These are phyloP conservation scores for Xenops minutus DNA, from an alignment of 2,797 vertebrate genomes.

Conservation along the genomic window DNA sequence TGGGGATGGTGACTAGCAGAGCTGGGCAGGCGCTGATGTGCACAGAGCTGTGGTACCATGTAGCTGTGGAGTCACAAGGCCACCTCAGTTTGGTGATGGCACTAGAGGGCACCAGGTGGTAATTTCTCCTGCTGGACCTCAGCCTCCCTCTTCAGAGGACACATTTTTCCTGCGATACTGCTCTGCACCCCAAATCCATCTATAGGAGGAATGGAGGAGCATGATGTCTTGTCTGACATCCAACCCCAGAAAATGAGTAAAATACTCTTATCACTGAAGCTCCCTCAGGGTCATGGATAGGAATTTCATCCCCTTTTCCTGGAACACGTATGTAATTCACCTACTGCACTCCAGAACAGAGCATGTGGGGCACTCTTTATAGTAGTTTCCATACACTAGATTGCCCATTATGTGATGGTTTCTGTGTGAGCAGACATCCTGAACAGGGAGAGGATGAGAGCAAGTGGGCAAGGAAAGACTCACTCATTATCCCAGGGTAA, in stretches of 20 bases:
- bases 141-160: background rate
- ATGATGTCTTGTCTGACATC: background rate
- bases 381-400: background rate
- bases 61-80: background rate
- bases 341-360: background rate
- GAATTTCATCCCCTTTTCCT: background rate
- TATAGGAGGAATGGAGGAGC: background rate
- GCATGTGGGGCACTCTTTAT: rapidly evolving
- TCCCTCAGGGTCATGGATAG: background rate
- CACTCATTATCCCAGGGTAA: background rate
- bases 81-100: background rate
- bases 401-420: background rate
- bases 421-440: background rate
- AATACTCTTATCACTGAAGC: background rate
- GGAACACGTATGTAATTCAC: rapidly evolving
- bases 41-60: background rate
- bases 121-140: background rate
- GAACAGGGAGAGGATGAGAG: background rate
- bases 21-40: background rate
- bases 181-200: background rate
- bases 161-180: background rate
- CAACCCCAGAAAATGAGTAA: background rate
- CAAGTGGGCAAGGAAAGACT: background rate
- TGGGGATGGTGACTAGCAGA: background rate
- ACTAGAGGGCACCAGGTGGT: background rate